Percentiles rank a stretch among this genome's conserved stretches.
These are phyloP conservation scores for Alligator mississippiensis DNA, from an alignment of 2,113 vertebrate species.

Conservation along the genomic window DNA sequence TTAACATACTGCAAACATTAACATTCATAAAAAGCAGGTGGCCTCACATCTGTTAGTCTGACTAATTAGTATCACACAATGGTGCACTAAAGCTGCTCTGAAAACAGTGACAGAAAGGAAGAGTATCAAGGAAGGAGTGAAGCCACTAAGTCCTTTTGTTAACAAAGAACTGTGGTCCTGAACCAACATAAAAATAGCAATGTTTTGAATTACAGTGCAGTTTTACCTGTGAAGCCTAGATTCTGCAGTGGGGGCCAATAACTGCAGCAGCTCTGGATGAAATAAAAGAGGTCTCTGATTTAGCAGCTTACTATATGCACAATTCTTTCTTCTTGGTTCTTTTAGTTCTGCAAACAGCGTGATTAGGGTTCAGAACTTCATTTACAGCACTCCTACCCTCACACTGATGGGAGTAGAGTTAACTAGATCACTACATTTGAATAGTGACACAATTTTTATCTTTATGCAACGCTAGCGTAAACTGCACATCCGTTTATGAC, in stretches of 20 bases:
- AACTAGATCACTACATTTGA: background rate
- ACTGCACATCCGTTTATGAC: no score
- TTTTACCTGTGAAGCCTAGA: background rate
- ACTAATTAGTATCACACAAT: background rate
- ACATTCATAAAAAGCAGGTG: background rate
- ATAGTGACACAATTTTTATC: background rate
- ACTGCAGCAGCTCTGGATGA: background rate
- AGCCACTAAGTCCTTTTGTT: fast-evolving
- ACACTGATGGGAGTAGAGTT: background rate
- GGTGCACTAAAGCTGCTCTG: background rate
- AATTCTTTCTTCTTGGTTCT: background rate
- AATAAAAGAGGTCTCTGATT: background rate
- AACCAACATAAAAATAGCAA: background rate
- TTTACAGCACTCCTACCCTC: background rate
- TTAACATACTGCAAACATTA: background rate
- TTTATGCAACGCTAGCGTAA: background rate
- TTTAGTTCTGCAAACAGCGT: background rate
- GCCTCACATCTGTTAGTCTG: background rate
- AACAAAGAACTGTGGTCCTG: background rate
- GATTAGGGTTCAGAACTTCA: background rate
- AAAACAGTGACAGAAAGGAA: background rate
- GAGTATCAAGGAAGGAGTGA: background rate
- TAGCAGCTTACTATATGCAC: background rate
- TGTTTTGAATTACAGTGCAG: background rate
- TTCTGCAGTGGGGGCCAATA: background rate